Evolutionary conservation across 2,113 vertebrate species (phyloP).

Genomic region (Phalacrocorax brasilianus): DNA sequence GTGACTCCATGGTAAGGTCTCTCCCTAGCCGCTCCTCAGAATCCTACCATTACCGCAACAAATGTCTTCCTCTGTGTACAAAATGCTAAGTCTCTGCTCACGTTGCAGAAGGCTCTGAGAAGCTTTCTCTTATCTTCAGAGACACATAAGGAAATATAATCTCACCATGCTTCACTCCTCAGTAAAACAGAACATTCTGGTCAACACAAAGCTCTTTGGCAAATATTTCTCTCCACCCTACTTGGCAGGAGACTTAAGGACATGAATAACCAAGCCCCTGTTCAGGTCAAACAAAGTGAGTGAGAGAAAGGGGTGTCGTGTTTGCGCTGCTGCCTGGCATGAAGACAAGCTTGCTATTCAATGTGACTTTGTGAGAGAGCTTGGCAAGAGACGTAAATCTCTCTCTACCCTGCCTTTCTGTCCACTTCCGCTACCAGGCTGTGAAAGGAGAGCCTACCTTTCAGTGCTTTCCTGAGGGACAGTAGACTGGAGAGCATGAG

Average conservation of each 20-base stretch:
- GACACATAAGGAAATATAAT: neutral
- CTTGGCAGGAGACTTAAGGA: neutral
- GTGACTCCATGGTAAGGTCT: too few relatives aligned
- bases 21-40: too few relatives aligned
- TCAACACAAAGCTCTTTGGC: neutral
- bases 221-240: neutral
- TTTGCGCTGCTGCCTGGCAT: neutral
- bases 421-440: neutral
- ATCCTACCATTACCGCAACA: too few relatives aligned
- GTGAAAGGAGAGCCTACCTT: neutral
- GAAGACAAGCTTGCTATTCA: rapidly evolving
- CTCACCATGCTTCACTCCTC: rapidly evolving
- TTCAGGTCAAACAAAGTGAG: neutral
- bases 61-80: neutral
- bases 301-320: neutral
- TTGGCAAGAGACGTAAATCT: neutral
- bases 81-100: neutral
- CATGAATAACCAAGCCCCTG: neutral
- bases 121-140: neutral
- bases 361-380: neutral
- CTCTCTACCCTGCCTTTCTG: neutral
- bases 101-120: neutral
- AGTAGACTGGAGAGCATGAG: rapidly evolving
- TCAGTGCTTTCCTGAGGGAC: neutral
- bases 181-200: neutral